These are phyloP conservation scores for Blastobasis adustella DNA, from an alignment of 2,888 invertebrate genomes.

Conservation along the genomic window DNA sequence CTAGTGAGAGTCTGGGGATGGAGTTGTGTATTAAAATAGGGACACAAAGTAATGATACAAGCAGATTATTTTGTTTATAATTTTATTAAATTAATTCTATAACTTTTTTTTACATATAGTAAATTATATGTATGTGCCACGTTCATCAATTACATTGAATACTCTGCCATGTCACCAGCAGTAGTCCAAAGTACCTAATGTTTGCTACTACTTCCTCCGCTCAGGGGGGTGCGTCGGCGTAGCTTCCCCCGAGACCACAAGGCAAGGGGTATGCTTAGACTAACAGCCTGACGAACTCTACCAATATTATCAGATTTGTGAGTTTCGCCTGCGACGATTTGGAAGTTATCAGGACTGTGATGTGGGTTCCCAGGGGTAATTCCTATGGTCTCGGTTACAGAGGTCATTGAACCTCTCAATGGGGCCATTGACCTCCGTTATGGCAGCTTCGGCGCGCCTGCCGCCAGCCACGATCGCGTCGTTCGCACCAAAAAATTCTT, in stretches of 20 bases:
- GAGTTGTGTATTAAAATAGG: background rate
- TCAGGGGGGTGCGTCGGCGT: too few relatives aligned
- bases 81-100: constrained; percentile 75
- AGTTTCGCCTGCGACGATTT: too few relatives aligned
- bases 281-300: too few relatives aligned
- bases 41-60: constrained; percentile 38
- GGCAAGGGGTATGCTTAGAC: too few relatives aligned
- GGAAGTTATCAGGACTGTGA: too few relatives aligned
- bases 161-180: constrained; percentile 61
- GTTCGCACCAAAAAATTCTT: constrained; percentile 64
- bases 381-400: too few relatives aligned
- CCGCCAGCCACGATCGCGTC: constrained; percentile 23
- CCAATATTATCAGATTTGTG: too few relatives aligned
- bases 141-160: constrained; percentile 65
- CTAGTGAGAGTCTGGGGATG: too few relatives aligned
- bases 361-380: too few relatives aligned
- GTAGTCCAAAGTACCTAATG: constrained; percentile 62
- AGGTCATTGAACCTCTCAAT: too few relatives aligned
- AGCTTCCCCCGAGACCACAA: too few relatives aligned
- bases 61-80: constrained; percentile 54
- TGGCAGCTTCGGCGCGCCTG: background rate
- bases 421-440: too few relatives aligned
- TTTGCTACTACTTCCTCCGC: constrained; percentile 53
- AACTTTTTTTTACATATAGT: constrained; percentile 72
- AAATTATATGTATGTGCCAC: constrained; percentile 62